Base-by-base conservation (phyloP, 2,888 invertebrate species). In the Acanthosoma haemorrhoidale region DNA sequence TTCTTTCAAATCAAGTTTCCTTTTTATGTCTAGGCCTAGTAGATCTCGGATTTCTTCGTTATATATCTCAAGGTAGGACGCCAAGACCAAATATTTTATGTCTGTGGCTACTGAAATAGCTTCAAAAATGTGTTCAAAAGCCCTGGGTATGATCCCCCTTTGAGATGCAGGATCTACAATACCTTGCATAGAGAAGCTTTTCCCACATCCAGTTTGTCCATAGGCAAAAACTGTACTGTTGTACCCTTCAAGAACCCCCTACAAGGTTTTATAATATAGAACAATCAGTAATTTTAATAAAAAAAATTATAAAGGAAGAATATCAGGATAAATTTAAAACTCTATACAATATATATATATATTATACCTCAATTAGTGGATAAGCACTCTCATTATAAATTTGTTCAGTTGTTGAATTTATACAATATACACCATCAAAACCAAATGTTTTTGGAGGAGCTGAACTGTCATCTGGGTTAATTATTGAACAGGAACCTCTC, bases 161-260 rank as follows among this genome's bases (percentile, higher is more conserved):
- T 77, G 77, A 9, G 80, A 74, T 0, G 79, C 75, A 0, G 84
- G 83, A 66, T 83, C 80, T 2, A 80, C 75, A 29, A 84, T 80
- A 8, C 91, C 94, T 78, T 92, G 92, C 94, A 95, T 95, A 11
- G 92, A 91, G 78, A 89, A 92, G 0, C 92, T 92, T 79, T 94
- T 95, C 0, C 94, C 94, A 78, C 93, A 92, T 0, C 94, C 94
- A 0, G 94, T 94, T 81, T 94, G 94, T 0, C 94, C 94, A 78
- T 95, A 95, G 0, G 94, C 94, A 80, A 95, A 94, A 67, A 95
- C 92, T 0, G 94, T 94, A 16, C 92, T 91, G 82, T 94, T 95
- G 82, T 94, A 94, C 1, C 94, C 94, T 78, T 94, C 94, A 69
- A 94, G 83, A 1, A 93, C 92, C 72, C 92, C 92, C 84, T 89